Evolutionary conservation across 2,888 invertebrate genomes (phyloP).

Genomic region (Pheosia gnoma): DNA sequence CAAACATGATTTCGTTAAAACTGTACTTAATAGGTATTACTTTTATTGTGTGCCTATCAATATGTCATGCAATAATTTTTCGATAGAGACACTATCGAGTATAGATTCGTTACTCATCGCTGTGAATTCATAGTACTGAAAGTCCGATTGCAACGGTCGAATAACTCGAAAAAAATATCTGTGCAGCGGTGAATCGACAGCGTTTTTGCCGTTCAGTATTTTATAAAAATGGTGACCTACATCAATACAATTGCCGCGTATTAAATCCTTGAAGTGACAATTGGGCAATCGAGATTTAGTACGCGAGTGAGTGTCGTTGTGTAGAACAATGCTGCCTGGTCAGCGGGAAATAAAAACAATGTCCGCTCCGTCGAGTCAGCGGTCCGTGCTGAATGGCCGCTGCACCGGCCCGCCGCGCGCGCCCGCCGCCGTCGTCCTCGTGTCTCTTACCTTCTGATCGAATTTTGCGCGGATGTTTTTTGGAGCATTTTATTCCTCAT

Average conservation of each 20-base stretch:
- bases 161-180: conserved; percentile 4
- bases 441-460: background rate
- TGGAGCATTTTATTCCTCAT: background rate
- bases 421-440: background rate
- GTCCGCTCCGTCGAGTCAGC: conserved; percentile 2
- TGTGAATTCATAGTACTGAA: background rate
- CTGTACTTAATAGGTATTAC: background rate
- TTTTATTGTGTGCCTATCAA: background rate
- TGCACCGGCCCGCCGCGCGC: background rate
- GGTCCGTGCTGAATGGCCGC: background rate
- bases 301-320: conserved; percentile 1
- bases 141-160: background rate
- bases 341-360: conserved; percentile 4
- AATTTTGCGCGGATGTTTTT: conserved; percentile 2
- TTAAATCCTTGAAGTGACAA: conserved; percentile 26
- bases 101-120: background rate
- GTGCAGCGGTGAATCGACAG: conserved; percentile 5
- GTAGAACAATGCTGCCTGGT: conserved; percentile 5
- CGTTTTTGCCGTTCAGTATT: background rate
- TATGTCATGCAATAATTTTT: too few relatives aligned
- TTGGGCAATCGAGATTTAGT: conserved; percentile 3
- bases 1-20: background rate
- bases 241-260: conserved; percentile 16
- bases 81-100: too few relatives aligned
- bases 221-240: conserved; percentile 28